Percentiles rank a stretch among this genome's conserved stretches.
These are phyloP conservation scores for Chironomus tentans DNA, from an alignment of 2,888 invertebrate genomes.

Conservation along the genomic window DNA sequence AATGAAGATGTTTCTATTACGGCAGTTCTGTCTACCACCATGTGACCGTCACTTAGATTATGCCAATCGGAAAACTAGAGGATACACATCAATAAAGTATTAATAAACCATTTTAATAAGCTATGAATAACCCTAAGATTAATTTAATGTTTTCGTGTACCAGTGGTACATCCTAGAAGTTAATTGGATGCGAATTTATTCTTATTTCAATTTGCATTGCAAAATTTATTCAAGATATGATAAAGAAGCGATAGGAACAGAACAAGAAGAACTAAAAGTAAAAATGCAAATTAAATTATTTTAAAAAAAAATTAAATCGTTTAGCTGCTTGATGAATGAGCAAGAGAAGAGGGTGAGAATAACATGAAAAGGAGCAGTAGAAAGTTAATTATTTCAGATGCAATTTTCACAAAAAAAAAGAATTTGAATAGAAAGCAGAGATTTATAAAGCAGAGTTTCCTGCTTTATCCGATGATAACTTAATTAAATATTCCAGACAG, in stretches of 20 bases:
- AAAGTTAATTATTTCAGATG: constrained; percentile 3
- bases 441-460: not conserved
- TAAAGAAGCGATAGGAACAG: not conserved
- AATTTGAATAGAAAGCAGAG: not conserved
- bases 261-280: no score
- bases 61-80: no score
- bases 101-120: no score
- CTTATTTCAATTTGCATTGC: not conserved
- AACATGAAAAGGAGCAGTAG: not conserved
- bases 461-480: constrained; percentile 5
- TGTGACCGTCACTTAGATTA: no score
- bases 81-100: no score
- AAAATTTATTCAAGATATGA: not conserved
- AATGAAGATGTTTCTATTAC: no score
- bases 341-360: not conserved
- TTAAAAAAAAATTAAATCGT: not conserved
- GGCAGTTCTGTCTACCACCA: no score
- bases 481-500: constrained; percentile 23
- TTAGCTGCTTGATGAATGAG: not conserved
- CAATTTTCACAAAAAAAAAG: not conserved
- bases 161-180: no score
- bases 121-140: no score
- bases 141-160: no score
- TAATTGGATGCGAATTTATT: no score
- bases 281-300: not conserved